These are phyloP conservation scores for Cyrtorhinus lividipennis DNA, from an alignment of 1,140 invertebrate genomes.

Conservation along the genomic window DNA sequence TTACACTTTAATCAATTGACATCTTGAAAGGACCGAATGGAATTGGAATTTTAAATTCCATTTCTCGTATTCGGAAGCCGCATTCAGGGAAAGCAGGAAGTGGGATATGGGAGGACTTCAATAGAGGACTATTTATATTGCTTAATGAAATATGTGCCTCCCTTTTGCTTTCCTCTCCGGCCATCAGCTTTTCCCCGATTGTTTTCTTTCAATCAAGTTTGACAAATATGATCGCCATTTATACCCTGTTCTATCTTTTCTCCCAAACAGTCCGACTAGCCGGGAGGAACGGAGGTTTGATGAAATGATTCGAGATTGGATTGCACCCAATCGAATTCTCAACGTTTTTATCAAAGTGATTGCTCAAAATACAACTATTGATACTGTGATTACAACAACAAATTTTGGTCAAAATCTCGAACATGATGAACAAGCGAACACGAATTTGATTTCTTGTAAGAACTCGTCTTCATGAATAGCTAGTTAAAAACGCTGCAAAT, in stretches of 20 bases:
- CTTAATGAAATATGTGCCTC: constrained; percentile 21
- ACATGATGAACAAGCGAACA: too few species aligned
- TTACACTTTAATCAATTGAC: constrained; percentile 24
- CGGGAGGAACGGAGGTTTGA: constrained; percentile 1
- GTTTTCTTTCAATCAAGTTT: constrained; percentile 21
- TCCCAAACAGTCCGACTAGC: constrained; percentile 8
- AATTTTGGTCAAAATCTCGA: too few species aligned
- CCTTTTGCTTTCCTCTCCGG: not conserved
- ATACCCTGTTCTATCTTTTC: constrained; percentile 11
- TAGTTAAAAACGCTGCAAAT: too few species aligned
- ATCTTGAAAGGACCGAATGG: constrained; percentile 19
- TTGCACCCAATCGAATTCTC: too few species aligned
- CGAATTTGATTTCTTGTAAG: too few species aligned
- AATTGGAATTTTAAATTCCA: constrained; percentile 15
- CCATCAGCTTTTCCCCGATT: constrained; percentile 5
- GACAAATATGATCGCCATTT: constrained; percentile 15
- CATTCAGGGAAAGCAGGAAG: too few species aligned
- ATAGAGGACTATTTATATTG: constrained; percentile 21
- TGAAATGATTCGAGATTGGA: too few species aligned
- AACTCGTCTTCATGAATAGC: too few species aligned
- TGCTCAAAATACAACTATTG: too few species aligned
- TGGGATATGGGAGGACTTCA: constrained; percentile 12
- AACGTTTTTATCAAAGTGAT: too few species aligned
- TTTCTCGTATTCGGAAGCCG: not conserved
- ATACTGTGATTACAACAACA: too few species aligned